Base-by-base conservation (phyloP, 1,140 invertebrate genomes). In the Drosophila pectinifera region DNA sequence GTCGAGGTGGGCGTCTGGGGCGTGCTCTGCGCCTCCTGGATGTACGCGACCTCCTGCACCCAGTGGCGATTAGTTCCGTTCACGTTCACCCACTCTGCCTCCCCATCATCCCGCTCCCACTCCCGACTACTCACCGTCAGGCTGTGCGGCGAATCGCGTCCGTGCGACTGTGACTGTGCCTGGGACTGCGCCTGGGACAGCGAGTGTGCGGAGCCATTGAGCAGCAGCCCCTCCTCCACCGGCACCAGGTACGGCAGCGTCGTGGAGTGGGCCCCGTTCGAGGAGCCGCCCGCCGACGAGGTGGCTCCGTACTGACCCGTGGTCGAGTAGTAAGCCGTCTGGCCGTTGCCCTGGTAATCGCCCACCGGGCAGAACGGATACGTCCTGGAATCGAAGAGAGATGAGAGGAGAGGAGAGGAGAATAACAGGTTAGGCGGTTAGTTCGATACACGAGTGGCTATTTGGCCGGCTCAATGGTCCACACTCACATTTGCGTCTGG, bases 311-410 rank as follows among this genome's bases (percentile, higher is more conserved):
- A 95, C 91, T 93, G 94, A 16, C 88, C 69, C 76, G 92, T 93
- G 18, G 94, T 93, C 24, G 94, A 93, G 75, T 94, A 93, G 49
- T 92, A 92, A 6, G 64, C 64, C 16, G 90, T 84, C 80, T 92
- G 92, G 16, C 61, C 94, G 93, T 69, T 93, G 91, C 61, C 93
- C 73, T 94, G 95, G 70, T 95, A 94, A 91, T 96, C 95, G 7
- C 95, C 96, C 64, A 97, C 96, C 59, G 96, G 96, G 91, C 97
- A 97, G 38, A 97, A 96, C 65, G 96, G 96, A 93, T 97, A 97
- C 73, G 95, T 95, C 95, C 96, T 96, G 78, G 5, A 31, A 59
- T 28, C 11, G 59, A 1, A 13, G 20, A 38, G 73, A 22, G 22
- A 22, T 22, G 22, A 22, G 4, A 22, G 16, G 26, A 24, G 7